These are phyloP conservation scores for Periplaneta americana DNA, from an alignment of 1,140 invertebrate species.

Conservation along the genomic window DNA sequence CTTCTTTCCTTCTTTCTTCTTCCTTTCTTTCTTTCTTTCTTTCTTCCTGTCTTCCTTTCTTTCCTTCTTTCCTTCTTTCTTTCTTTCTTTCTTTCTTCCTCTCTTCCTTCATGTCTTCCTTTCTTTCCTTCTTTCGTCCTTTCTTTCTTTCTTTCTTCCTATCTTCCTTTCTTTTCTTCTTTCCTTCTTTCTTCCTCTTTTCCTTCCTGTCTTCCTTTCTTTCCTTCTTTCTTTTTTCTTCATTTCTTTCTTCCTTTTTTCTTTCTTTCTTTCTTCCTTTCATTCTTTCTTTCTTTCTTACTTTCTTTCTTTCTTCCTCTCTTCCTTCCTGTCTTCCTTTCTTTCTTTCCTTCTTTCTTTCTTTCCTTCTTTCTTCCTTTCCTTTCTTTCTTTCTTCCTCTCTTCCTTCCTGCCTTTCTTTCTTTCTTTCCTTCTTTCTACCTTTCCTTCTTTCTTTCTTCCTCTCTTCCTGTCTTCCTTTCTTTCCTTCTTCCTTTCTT, in stretches of 20 bases:
- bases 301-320: background rate
- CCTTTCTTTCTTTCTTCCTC: background rate
- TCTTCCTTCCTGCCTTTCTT: too few species aligned
- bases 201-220: background rate
- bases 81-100: constrained; percentile 7
- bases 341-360: background rate
- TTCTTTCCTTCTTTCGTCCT: too few species aligned
- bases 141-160: too few species aligned
- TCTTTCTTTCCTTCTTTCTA: too few species aligned
- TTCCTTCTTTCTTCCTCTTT: background rate
- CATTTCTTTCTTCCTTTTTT: background rate
- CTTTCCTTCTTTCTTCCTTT: background rate
- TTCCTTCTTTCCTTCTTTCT: background rate
- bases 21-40: background rate
- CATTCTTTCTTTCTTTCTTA: too few species aligned
- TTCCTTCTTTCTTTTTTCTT: background rate
- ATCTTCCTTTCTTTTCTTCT: too few species aligned
- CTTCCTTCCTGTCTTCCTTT: background rate
- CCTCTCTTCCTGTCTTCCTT: too few species aligned
- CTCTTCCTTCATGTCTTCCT: too few species aligned
- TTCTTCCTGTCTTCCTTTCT: background rate
- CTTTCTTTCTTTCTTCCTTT: background rate
- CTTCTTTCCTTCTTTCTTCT: background rate
- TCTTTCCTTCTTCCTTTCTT: background rate
- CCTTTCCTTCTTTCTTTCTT: too few species aligned